Evolutionary conservation across 30 jellyfish, hydroid and myxozoan genomes (phyloP), one percentile per base, ranked within the genome.

Genomic region (Morbakka virulenta): DNA sequence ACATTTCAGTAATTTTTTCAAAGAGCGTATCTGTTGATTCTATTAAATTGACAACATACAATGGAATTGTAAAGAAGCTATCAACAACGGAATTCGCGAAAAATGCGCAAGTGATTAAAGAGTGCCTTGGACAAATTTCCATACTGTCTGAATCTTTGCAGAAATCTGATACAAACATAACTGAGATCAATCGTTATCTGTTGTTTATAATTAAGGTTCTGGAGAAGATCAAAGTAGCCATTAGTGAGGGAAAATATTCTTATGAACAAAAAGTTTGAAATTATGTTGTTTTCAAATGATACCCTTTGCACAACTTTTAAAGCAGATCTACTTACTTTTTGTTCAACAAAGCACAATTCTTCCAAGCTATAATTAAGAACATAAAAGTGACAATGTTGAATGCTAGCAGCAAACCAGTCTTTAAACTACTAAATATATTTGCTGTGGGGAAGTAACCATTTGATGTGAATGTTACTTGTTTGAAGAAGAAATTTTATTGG

Each of bases 91-190:
- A 23, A 30, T 82, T 82, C 48, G 82, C 72, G 4, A 75, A 41
- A 47, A 82, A 82, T 72, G 32, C 53, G 31, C 82, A 81, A 28
- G 27, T 82, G 41, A 51, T 82, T 6, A 57, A 50, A 27, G 91
- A 80, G 52, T 65, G 80, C 35, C 77, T 80, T 14, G 80, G 76
- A 13, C 80, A 52, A 48, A 3, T 82, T 6, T 32, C 77, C 17
- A 49, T 62, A 3, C 35, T 71, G 20, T 47, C 88, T 2, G 90
- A 74, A 32, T 71, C 89, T 50, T 34, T 82, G 50, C 94, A 82
- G 84, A 63, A 82, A 24, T 29, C 66, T 31, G 76, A 47, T 30
- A 72, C n/a, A n/a, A n/a, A n/a, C n/a, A n/a, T n/a, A n/a, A n/a
- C n/a, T n/a, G n/a, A n/a, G 35, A 22, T 62, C n/a, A 17, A 47